Percentiles rank a stretch among this genome's conserved stretches.
Evolutionary conservation across 2,888 invertebrate genomes (phyloP).

Genomic region (Epinotia brunnichana): DNA sequence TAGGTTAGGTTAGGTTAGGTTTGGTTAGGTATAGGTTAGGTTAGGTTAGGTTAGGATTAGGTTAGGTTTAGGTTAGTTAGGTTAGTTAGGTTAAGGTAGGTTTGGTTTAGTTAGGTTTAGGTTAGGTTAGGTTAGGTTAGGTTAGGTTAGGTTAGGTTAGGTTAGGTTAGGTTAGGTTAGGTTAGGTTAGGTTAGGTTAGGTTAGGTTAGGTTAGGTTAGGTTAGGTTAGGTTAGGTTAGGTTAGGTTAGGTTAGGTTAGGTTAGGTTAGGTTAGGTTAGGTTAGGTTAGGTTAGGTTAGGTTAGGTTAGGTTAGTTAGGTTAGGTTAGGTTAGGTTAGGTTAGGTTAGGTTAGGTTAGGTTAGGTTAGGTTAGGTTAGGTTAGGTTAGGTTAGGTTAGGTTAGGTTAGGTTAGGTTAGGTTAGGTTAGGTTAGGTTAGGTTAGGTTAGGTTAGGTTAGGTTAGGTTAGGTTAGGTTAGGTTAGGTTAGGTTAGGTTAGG

Average conservation of each 20-base stretch:
- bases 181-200: no score
- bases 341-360: slow-evolving; percentile 39
- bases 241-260: slow-evolving; percentile 39
- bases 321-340: slow-evolving; percentile 39
- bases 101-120: no score
- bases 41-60: no score
- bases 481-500: slow-evolving; percentile 43
- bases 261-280: slow-evolving; percentile 39
- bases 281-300: slow-evolving; percentile 39
- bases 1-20: no score
- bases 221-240: slow-evolving; percentile 39
- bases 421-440: slow-evolving; percentile 35
- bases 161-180: no score
- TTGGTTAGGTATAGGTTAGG: no score
- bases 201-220: no score
- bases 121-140: no score
- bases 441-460: slow-evolving; percentile 33
- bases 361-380: slow-evolving; percentile 39
- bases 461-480: slow-evolving; percentile 39
- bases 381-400: slow-evolving; percentile 38
- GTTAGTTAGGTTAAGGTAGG: no score
- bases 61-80: no score
- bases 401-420: slow-evolving; percentile 37
- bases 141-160: no score
- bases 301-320: slow-evolving; percentile 47